Conservation (phyloP, 2,797 vertebrate genomes). For the Phyllotis vaccarum region DNA sequence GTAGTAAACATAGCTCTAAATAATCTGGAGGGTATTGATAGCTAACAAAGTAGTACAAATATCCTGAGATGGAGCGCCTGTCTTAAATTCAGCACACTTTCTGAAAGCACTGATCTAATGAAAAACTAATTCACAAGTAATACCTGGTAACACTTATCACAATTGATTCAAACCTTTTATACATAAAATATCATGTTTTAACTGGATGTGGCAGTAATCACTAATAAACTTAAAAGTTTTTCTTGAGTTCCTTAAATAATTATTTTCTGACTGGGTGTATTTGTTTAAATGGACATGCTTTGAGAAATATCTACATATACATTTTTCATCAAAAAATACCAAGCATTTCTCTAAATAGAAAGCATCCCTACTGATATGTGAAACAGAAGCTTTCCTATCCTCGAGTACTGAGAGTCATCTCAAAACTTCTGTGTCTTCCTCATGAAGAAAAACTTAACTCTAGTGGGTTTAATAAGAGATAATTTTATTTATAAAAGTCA, state of each 20-base stretch:
- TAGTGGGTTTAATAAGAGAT: conserved; percentile 29
- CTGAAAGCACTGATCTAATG: conserved; percentile 15
- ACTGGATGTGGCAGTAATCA: neutral
- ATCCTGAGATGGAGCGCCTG: neutral
- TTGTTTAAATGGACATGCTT: neutral
- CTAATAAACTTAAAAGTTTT: neutral
- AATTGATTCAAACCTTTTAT: conserved; percentile 14
- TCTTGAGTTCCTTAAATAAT: neutral
- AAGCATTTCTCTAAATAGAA: conserved; percentile 23
- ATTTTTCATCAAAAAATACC: neutral
- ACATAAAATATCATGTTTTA: conserved; percentile 47
- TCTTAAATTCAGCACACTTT: neutral
- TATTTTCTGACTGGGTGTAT: conserved; percentile 12
- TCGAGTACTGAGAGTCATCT: neutral
- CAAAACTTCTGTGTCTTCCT: neutral
- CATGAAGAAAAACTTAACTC: conserved; percentile 46
- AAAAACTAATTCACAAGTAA: conserved; percentile 24
- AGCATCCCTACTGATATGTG: neutral
- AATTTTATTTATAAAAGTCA: neutral
- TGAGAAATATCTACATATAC: conserved; percentile 12
- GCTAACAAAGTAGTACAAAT: neutral
- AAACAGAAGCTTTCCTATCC: neutral
- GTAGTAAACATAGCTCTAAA: conserved; percentile 36
- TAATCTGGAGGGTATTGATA: neutral
- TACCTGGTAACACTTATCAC: conserved; percentile 27